Conservation (phyloP, 2,797 vertebrate species). For the Macropodus opercularis region DNA sequence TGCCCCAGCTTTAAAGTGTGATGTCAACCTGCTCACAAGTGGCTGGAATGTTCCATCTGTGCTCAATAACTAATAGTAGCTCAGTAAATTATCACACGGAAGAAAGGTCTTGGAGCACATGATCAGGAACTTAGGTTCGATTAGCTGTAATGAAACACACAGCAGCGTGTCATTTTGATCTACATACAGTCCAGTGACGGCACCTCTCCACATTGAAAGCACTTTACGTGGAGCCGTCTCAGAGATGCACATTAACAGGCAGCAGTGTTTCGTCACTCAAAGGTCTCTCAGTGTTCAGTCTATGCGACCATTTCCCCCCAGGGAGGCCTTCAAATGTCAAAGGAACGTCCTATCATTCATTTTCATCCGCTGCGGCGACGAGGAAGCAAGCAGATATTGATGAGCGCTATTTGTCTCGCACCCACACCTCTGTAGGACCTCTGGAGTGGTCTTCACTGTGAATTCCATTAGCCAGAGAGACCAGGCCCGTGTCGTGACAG, state of each 20-base stretch:
- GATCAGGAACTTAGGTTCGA: too few species aligned
- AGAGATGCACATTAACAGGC: constrained; percentile 23
- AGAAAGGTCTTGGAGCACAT: too few species aligned
- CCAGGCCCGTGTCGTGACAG: constrained; percentile 26
- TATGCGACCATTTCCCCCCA: constrained; percentile 23
- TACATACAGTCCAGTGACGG: too few species aligned
- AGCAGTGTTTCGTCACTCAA: constrained; percentile 23
- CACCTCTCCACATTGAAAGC: too few species aligned
- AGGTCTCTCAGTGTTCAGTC: constrained; percentile 35
- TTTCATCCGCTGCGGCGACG: constrained; percentile 59
- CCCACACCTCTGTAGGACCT: constrained; percentile 53
- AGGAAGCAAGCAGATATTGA: constrained; percentile 63
- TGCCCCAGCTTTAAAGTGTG: constrained; percentile 5
- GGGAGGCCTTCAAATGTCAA: constrained; percentile 55
- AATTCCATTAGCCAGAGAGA: constrained; percentile 54
- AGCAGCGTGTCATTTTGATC: too few species aligned
- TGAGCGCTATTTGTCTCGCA: constrained; percentile 61
- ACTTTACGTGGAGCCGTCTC: not conserved
- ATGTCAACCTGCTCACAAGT: too few species aligned
- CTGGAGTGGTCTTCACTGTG: constrained; percentile 46
- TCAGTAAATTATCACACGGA: too few species aligned
- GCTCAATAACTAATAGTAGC: too few species aligned
- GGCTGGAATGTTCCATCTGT: too few species aligned
- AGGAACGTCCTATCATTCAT: constrained; percentile 54
- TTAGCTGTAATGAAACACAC: too few species aligned